Evolutionary conservation across 1,140 invertebrate species (phyloP), one percentile per base, ranked within the genome.

Genomic region (Zaprionus capensis): DNA sequence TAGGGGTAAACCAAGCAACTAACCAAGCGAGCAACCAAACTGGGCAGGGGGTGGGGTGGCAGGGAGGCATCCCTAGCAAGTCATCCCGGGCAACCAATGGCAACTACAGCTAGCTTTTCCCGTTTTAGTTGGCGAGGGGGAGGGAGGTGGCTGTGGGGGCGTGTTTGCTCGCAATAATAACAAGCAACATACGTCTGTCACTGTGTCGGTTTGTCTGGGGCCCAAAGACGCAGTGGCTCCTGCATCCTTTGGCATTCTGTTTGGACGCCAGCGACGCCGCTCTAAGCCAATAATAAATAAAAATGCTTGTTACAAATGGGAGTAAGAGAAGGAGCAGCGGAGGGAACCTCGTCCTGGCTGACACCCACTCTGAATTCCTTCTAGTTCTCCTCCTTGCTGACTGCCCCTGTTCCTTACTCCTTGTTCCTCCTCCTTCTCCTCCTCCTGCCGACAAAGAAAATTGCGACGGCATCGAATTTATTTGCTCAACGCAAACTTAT

Each of bases 251-350:
- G 41, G 76, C 65, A 63, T 62, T 17, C 57, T 46, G 24, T 26
- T 26, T 51, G 44, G 38, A 46, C 38, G 44, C 22, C 58, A 51
- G 46, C 75, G 72, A 71, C 66, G 38, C 49, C 59, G 44, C 82
- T 90, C 77, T 90, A 90, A 90, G 85, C 85, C 85, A 90, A 90
- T 90, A 90, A 90, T 90, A 90, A 90, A 90, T 90, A 90, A 90
- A 90, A 90, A 90, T 90, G 86, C 85, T 90, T 83, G 75, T 81
- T 81, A 83, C 56, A 70, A 5, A 4, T 20, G 49, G 44, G 46
- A 55, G 49, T 0, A 66, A 11, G 9, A 9, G 31, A 2, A 9
- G 31, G 9, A 34, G 9, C 31, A 3, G 2, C 2, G 9, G 2
- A 9, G 31, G 31, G 31, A 4, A 9, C 31, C 31, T 34, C 9